A percentile compares a stretch with the other conserved stretches of the same genome.
These are phyloP conservation scores for Eulemur macaco DNA, from an alignment of 2,113 vertebrate species.

Conservation along the genomic window DNA sequence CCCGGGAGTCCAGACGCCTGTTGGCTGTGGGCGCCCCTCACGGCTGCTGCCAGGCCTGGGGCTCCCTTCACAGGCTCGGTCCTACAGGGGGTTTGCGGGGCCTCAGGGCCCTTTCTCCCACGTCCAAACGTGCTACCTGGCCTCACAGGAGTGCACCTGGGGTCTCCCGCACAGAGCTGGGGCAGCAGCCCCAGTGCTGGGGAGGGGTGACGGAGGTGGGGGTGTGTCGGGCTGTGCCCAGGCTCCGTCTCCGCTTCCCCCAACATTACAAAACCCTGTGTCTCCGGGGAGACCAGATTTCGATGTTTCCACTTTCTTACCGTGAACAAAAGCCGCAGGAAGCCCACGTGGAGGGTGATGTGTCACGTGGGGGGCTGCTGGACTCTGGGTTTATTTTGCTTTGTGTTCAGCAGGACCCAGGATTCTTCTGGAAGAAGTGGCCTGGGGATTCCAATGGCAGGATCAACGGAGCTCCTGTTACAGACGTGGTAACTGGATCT, in stretches of 20 bases:
- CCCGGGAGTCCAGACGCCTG: too few relatives aligned
- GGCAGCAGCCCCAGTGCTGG: fast-evolving
- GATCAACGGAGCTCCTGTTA: conserved; percentile 70
- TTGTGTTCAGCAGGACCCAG: conserved; percentile 51
- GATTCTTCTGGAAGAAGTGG: conserved; percentile 75
- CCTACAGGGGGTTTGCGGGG: too few relatives aligned
- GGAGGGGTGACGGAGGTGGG: too few relatives aligned
- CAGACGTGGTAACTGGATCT: conserved; percentile 68
- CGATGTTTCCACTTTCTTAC: not conserved
- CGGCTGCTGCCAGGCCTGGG: too few relatives aligned
- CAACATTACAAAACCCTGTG: not conserved
- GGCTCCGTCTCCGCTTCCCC: conserved; percentile 46
- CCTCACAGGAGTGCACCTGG: not conserved
- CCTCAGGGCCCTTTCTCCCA: too few relatives aligned
- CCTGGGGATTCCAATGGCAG: conserved; percentile 67
- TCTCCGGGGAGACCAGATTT: conserved; percentile 60
- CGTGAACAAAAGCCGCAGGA: conserved; percentile 41
- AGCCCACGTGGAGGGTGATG: not conserved
- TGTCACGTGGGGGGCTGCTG: conserved; percentile 59
- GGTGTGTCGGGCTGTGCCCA: not conserved
- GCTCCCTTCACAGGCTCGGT: too few relatives aligned
- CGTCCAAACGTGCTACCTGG: too few relatives aligned
- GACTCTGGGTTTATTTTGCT: not conserved
- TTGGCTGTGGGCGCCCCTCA: too few relatives aligned
- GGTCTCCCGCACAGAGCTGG: fast-evolving